Conservation (phyloP, 2,113 vertebrate genomes). For the Aix galericulata region DNA sequence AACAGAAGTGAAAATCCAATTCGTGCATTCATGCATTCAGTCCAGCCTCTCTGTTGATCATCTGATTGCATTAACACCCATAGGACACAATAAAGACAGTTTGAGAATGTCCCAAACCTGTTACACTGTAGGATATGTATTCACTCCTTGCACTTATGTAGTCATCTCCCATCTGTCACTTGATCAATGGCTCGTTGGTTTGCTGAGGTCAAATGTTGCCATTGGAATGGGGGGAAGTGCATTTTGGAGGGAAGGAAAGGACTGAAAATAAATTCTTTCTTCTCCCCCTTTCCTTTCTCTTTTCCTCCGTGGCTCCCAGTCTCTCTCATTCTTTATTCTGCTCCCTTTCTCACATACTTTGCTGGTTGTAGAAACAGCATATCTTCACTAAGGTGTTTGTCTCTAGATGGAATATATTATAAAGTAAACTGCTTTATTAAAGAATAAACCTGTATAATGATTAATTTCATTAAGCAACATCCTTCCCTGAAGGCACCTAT, state of each 20-base stretch:
- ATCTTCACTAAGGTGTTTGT: neutral
- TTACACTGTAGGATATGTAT: neutral
- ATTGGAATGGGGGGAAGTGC: neutral
- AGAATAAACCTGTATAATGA: neutral
- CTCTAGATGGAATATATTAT: constrained; percentile 14
- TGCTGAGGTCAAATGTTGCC: neutral
- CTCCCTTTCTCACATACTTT: neutral
- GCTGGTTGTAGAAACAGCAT: neutral
- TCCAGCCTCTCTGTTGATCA: neutral
- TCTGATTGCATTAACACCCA: neutral
- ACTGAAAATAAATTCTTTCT: neutral
- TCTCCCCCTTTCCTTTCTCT: neutral
- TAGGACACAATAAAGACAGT: neutral
- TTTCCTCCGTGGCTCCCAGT: neutral
- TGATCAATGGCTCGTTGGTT: neutral
- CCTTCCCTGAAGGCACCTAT: constrained; percentile 31
- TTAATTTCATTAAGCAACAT: constrained; percentile 47
- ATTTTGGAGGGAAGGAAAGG: neutral
- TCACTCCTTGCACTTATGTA: neutral
- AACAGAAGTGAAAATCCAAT: neutral
- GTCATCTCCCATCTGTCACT: neutral
- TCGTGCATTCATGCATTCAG: neutral
- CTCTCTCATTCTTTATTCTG: neutral
- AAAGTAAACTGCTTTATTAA: constrained; percentile 27
- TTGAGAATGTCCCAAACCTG: neutral